Evolutionary conservation across 2,113 vertebrate genomes (phyloP).

Genomic region (Saiga tatarica): DNA sequence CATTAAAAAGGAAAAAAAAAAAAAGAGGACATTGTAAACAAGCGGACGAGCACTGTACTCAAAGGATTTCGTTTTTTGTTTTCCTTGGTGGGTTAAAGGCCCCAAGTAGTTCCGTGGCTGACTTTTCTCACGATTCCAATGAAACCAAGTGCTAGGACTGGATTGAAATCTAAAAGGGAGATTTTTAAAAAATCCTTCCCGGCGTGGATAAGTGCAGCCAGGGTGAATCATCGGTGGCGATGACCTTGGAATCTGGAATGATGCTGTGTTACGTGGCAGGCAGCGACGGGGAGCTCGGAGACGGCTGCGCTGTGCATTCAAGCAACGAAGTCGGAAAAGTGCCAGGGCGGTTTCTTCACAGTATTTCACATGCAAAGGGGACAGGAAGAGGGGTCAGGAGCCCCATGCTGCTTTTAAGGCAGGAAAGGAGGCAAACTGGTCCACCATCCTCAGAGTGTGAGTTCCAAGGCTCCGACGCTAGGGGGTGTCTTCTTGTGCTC

Average conservation of each 20-base stretch:
- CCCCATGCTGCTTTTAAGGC: slow-evolving; percentile 98
- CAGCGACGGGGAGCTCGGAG: slow-evolving; percentile 78
- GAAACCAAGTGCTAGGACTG: slow-evolving; percentile 80
- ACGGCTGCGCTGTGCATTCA: slow-evolving; percentile 85
- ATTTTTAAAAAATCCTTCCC: slow-evolving; percentile 78
- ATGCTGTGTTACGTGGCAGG: slow-evolving; percentile 83
- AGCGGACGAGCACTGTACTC: slow-evolving; percentile 82
- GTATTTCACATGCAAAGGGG: slow-evolving; percentile 94
- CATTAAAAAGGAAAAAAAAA: slow-evolving; percentile 72
- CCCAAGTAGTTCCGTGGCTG: slow-evolving; percentile 79
- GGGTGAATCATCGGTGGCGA: slow-evolving; percentile 77
- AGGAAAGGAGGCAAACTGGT: slow-evolving; percentile 91
- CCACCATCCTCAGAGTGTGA: slow-evolving; percentile 85
- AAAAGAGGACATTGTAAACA: slow-evolving; percentile 84
- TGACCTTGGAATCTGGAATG: slow-evolving; percentile 86
- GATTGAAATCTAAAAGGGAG: slow-evolving; percentile 81
- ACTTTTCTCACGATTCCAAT: slow-evolving; percentile 81
- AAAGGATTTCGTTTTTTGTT: slow-evolving; percentile 79
- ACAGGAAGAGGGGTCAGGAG: slow-evolving; percentile 82
- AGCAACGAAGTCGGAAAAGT: slow-evolving; percentile 88
- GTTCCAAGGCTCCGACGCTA: slow-evolving; percentile 84
- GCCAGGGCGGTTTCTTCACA: slow-evolving; percentile 95
- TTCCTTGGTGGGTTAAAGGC: slow-evolving; percentile 79
- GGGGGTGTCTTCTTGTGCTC: slow-evolving; percentile 87
- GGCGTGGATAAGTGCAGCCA: slow-evolving; percentile 83